Evolutionary conservation across 2,888 invertebrate genomes (phyloP).

Genomic region (Agriopis marginaria): DNA sequence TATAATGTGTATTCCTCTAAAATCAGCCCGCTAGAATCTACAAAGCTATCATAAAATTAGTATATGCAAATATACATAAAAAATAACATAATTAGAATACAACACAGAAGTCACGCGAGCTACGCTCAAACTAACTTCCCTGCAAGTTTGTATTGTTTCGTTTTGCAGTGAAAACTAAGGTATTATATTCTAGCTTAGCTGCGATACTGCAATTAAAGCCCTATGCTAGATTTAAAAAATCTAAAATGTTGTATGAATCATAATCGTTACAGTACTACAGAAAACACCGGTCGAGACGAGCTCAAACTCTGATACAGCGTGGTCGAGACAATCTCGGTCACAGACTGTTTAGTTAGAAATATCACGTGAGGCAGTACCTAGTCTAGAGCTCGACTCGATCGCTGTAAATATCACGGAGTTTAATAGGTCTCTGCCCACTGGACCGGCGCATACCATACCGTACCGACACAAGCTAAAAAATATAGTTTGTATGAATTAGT

Average conservation of each 20-base stretch:
- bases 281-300: too few relatives aligned
- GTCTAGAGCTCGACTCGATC: too few relatives aligned
- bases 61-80: constrained; percentile 24
- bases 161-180: background rate
- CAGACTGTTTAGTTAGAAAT: too few relatives aligned
- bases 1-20: background rate
- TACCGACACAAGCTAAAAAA: too few relatives aligned
- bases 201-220: background rate
- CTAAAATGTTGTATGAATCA: background rate
- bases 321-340: too few relatives aligned
- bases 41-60: constrained; percentile 12
- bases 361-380: too few relatives aligned
- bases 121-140: background rate
- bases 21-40: constrained; percentile 2
- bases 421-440: too few relatives aligned
- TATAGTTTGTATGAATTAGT: too few relatives aligned
- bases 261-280: background rate
- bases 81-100: constrained; percentile 7
- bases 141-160: background rate
- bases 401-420: too few relatives aligned
- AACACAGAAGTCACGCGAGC: constrained; percentile 14
- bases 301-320: too few relatives aligned
- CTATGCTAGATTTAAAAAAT: background rate
- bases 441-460: too few relatives aligned
- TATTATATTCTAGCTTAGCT: background rate